A percentile compares a stretch with the other conserved stretches of the same genome.
Evolutionary conservation across 2,113 vertebrate species (phyloP).

Genomic region (Desmodus rotundus): DNA sequence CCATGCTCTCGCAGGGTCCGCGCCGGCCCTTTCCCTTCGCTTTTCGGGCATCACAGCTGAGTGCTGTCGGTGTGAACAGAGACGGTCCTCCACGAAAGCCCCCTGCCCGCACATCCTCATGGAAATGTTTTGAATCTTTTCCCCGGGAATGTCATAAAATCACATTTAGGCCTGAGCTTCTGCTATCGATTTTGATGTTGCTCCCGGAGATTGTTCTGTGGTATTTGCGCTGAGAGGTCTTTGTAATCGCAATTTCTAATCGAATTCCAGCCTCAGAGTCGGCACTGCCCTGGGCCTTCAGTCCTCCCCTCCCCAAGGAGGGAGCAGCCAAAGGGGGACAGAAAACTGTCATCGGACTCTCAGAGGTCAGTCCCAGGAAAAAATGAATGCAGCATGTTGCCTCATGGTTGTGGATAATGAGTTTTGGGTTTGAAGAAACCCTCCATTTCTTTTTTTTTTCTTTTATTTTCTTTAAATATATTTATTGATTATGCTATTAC

Average conservation of each 20-base stretch:
- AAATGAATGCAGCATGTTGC: background rate
- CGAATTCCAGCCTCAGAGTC: background rate
- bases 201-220: constrained; percentile 35
- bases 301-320: background rate
- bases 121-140: background rate
- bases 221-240: background rate
- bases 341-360: constrained; percentile 27
- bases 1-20: background rate
- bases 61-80: background rate
- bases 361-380: constrained; percentile 24
- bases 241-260: constrained; percentile 32
- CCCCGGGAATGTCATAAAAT: background rate
- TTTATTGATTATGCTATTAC: too few species aligned
- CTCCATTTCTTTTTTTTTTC: too few species aligned
- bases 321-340: background rate
- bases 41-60: background rate
- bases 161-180: background rate
- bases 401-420: background rate
- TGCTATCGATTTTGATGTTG: constrained; percentile 24
- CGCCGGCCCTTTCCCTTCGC: background rate
- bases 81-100: background rate
- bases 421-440: background rate
- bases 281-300: background rate
- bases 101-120: background rate
- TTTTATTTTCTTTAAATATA: too few species aligned